Evolutionary conservation across 64 coral and sea anemone genomes (phyloP).

Genomic region (Porites lutea): DNA sequence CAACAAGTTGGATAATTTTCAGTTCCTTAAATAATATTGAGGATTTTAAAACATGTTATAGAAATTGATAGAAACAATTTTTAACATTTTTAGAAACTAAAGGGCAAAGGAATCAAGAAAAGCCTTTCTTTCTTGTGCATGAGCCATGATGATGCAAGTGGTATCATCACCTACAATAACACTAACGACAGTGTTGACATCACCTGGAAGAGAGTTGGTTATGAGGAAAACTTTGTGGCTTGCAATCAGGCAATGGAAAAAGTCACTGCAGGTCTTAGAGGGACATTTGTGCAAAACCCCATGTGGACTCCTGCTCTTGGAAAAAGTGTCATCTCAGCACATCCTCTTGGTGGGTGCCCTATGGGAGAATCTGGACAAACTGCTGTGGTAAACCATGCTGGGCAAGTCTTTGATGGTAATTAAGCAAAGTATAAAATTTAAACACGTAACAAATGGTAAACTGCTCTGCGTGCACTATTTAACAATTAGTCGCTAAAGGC

Average conservation of each 20-base stretch:
- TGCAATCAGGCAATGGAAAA: constrained; percentile 41
- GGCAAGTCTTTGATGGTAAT: constrained; percentile 68
- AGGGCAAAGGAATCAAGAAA: constrained; percentile 59
- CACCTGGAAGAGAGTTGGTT: constrained; percentile 46
- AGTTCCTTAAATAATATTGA: neutral
- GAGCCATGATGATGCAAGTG: constrained; percentile 52
- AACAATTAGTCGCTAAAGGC: too few relatives aligned
- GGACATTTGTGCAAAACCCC: constrained; percentile 58
- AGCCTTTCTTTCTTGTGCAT: constrained; percentile 53
- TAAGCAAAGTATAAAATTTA: neutral
- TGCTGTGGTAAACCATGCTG: constrained; percentile 54
- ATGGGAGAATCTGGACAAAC: constrained; percentile 53
- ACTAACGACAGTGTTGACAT: constrained; percentile 42
- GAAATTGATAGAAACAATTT: neutral
- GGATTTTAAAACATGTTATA: too few relatives aligned
- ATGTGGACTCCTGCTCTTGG: constrained; percentile 34
- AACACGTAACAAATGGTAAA: too few relatives aligned
- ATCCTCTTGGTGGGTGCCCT: constrained; percentile 58
- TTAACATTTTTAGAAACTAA: neutral
- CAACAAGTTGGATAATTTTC: too few relatives aligned
- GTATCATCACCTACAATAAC: constrained; percentile 31
- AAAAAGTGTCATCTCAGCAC: constrained; percentile 41
- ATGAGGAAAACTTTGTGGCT: constrained; percentile 39
- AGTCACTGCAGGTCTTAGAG: constrained; percentile 14
- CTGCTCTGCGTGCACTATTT: too few relatives aligned